These are phyloP conservation scores for Lonchura striata DNA, from an alignment of 2,113 vertebrate species.

Conservation along the genomic window DNA sequence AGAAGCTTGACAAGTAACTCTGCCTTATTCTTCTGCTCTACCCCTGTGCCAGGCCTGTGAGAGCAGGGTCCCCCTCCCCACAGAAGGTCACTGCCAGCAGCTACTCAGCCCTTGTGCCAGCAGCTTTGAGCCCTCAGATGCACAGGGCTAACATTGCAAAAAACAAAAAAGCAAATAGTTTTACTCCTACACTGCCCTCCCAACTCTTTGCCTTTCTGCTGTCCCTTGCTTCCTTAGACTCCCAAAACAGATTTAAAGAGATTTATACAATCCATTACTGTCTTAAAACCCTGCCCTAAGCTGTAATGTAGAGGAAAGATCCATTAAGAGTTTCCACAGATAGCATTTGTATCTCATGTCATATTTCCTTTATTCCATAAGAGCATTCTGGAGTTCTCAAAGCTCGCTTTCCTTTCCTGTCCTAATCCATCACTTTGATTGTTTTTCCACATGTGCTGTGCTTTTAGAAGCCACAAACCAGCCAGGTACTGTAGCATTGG, in stretches of 20 bases:
- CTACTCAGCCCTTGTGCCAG: not conserved
- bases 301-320: conserved; percentile 12
- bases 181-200: not conserved
- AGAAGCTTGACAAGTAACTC: conserved; percentile 96
- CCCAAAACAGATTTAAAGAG: not conserved
- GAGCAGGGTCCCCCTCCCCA: not conserved
- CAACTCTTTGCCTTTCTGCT: not conserved
- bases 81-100: not conserved
- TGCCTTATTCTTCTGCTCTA: not conserved
- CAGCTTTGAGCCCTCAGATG: not conserved
- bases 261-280: not conserved
- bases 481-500: conserved; percentile 84
- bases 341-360: conserved; percentile 25
- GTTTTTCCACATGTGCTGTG: conserved; percentile 80
- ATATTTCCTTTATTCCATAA: conserved; percentile 50
- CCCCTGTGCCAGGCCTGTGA: not conserved
- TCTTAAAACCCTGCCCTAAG: not conserved
- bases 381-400: conserved; percentile 61
- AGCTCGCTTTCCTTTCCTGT: conserved; percentile 60
- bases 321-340: not conserved
- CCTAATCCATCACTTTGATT: conserved; percentile 79
- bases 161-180: not conserved
- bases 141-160: not conserved
- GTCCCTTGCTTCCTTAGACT: not conserved
- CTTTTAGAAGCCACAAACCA: conserved; percentile 89